A percentile compares a stretch with the other conserved stretches of the same genome.
phyloP scores from a whole-genome alignment of 2,797 vertebrate genomes.

The Thamnophis elegans region DNA sequence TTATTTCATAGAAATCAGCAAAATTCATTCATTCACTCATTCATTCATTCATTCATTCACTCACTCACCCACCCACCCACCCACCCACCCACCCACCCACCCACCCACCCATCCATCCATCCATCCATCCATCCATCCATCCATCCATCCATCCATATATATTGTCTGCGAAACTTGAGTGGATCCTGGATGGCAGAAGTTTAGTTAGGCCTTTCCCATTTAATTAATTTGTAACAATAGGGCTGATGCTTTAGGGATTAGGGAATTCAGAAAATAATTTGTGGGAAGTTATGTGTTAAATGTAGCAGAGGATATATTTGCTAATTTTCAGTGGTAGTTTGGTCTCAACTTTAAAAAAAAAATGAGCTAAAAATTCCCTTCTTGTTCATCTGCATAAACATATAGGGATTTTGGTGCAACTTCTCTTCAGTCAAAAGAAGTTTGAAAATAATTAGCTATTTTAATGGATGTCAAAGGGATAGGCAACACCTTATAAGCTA shows the following conservation, averaged over 20 bases:
- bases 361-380: background rate
- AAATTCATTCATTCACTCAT: background rate
- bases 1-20: background rate
- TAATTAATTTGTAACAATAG: background rate
- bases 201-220: background rate
- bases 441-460: background rate
- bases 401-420: background rate
- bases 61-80: no score
- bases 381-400: background rate
- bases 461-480: background rate
- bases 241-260: background rate
- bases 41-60: background rate
- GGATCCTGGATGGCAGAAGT: background rate
- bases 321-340: background rate
- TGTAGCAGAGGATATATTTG: background rate
- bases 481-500: background rate
- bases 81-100: no score
- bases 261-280: background rate
- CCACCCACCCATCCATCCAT: no score
- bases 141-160: background rate
- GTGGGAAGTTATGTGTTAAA: background rate
- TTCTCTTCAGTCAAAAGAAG: background rate
- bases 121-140: no score
- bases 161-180: background rate
- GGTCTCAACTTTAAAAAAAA: background rate